Evolutionary conservation across 2,113 vertebrate species (phyloP), one percentile per base, ranked within the genome.

Genomic region (Cheilinus undulatus): DNA sequence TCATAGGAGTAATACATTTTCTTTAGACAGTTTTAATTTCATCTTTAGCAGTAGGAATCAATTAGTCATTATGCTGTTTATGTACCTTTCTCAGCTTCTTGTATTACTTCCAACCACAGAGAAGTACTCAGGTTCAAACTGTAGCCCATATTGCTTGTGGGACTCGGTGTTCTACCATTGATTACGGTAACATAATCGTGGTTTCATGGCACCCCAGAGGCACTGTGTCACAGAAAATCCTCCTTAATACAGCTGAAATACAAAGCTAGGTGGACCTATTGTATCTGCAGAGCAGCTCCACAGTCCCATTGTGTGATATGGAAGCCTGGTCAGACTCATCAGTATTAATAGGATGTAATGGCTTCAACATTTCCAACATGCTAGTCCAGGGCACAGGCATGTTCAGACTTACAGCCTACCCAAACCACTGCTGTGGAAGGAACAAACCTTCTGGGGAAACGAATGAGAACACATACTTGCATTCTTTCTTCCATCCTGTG

Each of bases 341-440:
- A 3, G 61, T 71, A 26, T 40, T 65, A 80, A 83, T 78, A 58
- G 23, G 14, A 26, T 80, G 8, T 69, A 80, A 82, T 71, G 14
- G 26, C 60, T 43, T 61, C 28, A 34, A 28, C 48, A 40, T 72
- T 61, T 69, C 14, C 51, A 54, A 73, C 46, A 59, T 57, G 22
- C 20, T 14, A 71, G 49, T 48, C 38, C 2, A 54, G 8, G 9
- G 48, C 34, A 60, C 43, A 54, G 53, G 36, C 57, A 69, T 71
- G 64, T 86, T 56, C 27, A 74, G 48, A 67, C 56, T 34, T 73
- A 82, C 59, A 57, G 34, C 53, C 22, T 53, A 27, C 49, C 45
- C 1, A 7, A 59, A 50, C 11, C 34, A 38, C 28, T 28, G 34
- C 23, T 57, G 51, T 60, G 60, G 19, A 69, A 71, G 75, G 58